These are phyloP conservation scores for Sebastes melanostomus DNA, from an alignment of 2,797 vertebrate genomes.

Conservation along the genomic window DNA sequence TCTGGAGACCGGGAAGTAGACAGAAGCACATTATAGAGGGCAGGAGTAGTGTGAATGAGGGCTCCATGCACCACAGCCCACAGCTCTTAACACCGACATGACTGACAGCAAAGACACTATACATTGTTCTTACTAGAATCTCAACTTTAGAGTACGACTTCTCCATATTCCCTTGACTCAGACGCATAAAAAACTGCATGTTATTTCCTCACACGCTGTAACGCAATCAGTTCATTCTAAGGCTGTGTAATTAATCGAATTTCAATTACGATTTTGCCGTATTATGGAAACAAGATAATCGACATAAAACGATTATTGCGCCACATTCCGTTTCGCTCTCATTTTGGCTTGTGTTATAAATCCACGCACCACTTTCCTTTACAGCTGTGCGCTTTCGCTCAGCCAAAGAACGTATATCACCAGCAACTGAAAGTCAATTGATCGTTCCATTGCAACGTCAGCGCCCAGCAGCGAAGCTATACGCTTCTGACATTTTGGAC, in stretches of 20 bases:
- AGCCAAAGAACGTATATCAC: fast-evolving
- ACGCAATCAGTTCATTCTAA: not conserved
- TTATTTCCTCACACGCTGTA: not conserved
- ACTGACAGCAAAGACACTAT: conserved; percentile 53
- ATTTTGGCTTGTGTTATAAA: too few species aligned
- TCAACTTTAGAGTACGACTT: conserved; percentile 20
- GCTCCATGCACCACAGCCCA: conserved; percentile 52
- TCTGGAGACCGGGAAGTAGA: conserved; percentile 43
- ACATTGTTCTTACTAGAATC: conserved; percentile 32
- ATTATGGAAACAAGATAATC: too few species aligned
- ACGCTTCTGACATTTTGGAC: too few species aligned
- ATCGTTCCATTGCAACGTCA: too few species aligned
- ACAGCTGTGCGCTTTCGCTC: too few species aligned
- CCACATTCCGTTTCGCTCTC: too few species aligned
- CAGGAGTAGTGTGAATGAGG: conserved; percentile 45
- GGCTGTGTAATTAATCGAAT: not conserved
- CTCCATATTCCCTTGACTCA: not conserved
- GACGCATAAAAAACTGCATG: not conserved
- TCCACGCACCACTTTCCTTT: too few species aligned
- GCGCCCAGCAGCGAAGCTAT: too few species aligned
- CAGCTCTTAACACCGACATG: conserved; percentile 42
- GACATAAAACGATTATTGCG: too few species aligned
- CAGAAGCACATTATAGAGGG: conserved; percentile 55
- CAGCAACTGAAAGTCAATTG: too few species aligned
- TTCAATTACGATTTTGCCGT: not conserved